phyloP scores from a whole-genome alignment of 2,888 invertebrate genomes.

The Monoplex corrugatus region DNA sequence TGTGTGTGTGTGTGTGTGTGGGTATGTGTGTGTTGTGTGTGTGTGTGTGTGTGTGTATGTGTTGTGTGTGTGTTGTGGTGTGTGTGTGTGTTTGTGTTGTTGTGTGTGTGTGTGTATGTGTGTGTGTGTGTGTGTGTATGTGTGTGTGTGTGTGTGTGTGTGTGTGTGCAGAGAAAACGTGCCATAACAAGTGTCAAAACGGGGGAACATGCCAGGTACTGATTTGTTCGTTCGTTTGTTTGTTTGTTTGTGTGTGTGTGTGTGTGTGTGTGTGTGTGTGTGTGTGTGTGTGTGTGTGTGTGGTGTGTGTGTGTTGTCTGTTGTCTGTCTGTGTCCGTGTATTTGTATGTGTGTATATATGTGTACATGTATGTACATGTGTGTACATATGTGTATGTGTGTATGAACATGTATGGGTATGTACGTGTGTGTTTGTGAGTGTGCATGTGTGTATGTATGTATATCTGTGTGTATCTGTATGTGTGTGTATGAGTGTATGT shows the following conservation, averaged over 20 bases:
- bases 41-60: no score
- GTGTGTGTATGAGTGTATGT: no score
- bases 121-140: conserved; percentile 35
- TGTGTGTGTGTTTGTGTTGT: conserved; percentile 13
- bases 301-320: no score
- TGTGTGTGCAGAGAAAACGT: conserved; percentile 57
- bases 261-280: not conserved
- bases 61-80: not conserved
- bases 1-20: no score
- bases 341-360: no score
- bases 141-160: conserved; percentile 30
- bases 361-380: not conserved
- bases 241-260: not conserved
- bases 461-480: not conserved
- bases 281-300: conserved; percentile 5
- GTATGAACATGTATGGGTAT: no score
- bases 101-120: not conserved
- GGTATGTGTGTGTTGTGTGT: no score
- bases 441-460: no score
- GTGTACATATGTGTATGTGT: no score
- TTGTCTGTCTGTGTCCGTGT: no score
- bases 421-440: no score
- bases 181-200: conserved; percentile 68
- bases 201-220: conserved; percentile 69
- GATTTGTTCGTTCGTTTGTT: not conserved